phyloP scores from a whole-genome alignment of 2,888 invertebrate genomes.

The Callosobruchus maculatus region DNA sequence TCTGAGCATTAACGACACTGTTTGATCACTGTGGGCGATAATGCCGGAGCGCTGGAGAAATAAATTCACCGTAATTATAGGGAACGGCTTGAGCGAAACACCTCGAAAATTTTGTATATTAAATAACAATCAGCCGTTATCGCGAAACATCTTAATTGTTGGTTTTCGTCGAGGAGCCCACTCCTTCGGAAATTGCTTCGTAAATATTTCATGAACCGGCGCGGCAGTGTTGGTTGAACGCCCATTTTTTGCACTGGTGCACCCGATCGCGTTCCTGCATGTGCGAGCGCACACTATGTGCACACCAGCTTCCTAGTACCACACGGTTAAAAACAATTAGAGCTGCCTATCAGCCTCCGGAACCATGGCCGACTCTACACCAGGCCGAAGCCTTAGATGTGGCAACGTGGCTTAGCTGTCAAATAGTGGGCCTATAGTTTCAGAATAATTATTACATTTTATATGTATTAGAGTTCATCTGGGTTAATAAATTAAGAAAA shows the following conservation, averaged over 20 bases:
- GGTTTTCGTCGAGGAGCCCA: not conserved
- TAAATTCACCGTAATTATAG: slow-evolving; percentile 4
- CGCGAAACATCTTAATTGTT: slow-evolving; percentile 1
- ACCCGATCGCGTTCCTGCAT: not conserved
- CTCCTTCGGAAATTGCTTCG: not conserved
- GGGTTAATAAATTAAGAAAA: no score
- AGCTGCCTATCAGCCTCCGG: no score
- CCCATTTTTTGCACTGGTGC: not conserved
- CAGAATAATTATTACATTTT: no score
- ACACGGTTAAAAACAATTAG: no score
- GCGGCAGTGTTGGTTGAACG: not conserved
- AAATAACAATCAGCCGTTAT: slow-evolving; percentile 9
- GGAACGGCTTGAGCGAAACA: not conserved
- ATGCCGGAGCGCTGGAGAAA: not conserved
- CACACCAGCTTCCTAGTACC: no score
- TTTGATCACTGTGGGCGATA: not conserved
- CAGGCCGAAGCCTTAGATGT: no score
- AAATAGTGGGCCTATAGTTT: no score
- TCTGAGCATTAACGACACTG: slow-evolving; percentile 2
- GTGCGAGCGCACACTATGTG: no score
- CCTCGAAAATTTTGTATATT: slow-evolving; percentile 8
- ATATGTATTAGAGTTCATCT: no score
- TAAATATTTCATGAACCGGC: not conserved
- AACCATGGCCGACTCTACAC: no score
- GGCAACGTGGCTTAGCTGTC: no score